These are phyloP conservation scores for Carduelis carduelis DNA, from an alignment of 2,797 vertebrate genomes.

Conservation along the genomic window DNA sequence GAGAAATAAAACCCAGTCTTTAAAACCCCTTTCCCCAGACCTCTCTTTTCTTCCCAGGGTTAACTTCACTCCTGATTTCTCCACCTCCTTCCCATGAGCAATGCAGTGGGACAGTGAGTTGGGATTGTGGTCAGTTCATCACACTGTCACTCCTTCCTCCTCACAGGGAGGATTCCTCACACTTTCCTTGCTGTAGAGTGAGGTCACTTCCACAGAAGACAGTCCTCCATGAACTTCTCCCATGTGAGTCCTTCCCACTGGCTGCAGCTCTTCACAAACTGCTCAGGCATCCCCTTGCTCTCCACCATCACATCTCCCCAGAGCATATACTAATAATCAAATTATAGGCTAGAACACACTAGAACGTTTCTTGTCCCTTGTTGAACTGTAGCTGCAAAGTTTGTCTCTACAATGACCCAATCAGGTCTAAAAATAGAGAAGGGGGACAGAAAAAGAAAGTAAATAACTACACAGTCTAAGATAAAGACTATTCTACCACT, in stretches of 20 bases:
- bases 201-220: neutral
- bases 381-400: neutral
- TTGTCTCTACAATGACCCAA: neutral
- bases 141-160: neutral
- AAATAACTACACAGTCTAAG: neutral
- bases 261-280: neutral
- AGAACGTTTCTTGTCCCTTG: neutral
- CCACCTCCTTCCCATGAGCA: neutral
- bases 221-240: neutral
- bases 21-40: neutral
- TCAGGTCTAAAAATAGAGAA: neutral
- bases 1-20: neutral
- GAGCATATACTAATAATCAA: neutral
- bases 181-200: neutral
- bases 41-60: neutral
- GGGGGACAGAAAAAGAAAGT: fast-evolving
- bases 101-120: neutral
- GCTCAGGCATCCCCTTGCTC: fast-evolving
- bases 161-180: neutral
- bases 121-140: neutral
- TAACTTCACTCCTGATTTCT: neutral
- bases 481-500: neutral
- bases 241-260: neutral
- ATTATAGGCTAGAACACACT: neutral
- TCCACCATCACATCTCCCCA: neutral